These are phyloP conservation scores for Lordiphosa collinella DNA, from an alignment of 1,140 invertebrate species.

Conservation along the genomic window DNA sequence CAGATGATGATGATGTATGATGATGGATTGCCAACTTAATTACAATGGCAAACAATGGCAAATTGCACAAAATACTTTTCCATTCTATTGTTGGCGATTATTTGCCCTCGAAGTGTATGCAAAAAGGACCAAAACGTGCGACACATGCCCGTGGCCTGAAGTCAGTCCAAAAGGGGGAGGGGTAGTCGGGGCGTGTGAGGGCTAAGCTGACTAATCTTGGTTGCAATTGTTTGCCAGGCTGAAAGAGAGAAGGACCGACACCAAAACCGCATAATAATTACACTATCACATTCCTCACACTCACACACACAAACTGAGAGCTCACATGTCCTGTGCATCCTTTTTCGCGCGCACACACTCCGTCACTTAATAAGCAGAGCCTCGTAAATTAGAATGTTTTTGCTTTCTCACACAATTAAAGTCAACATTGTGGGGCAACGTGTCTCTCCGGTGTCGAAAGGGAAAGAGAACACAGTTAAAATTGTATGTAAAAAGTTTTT, in stretches of 20 bases:
- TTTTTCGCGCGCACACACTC: constrained; percentile 29
- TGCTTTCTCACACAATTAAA: constrained; percentile 78
- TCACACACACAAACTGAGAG: constrained; percentile 25
- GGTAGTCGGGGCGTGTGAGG: constrained; percentile 1
- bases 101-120: constrained; percentile 50
- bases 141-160: constrained; percentile 27
- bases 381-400: constrained; percentile 75
- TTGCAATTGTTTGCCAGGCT: constrained; percentile 54
- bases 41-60: constrained; percentile 66
- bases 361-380: constrained; percentile 34
- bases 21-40: constrained; percentile 77
- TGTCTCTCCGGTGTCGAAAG: not conserved
- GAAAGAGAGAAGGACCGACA: constrained; percentile 21
- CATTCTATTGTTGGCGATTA: constrained; percentile 11
- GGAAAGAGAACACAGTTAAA: constrained; percentile 50
- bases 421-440: constrained; percentile 43
- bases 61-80: constrained; percentile 57
- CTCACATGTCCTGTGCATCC: constrained; percentile 55
- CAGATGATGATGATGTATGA: constrained; percentile 71
- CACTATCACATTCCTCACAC: constrained; percentile 67
- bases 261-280: constrained; percentile 73
- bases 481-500: constrained; percentile 46
- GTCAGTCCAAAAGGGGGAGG: not conserved
- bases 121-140: constrained; percentile 56
- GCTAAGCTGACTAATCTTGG: constrained; percentile 66